phyloP scores from a whole-genome alignment of 2,888 invertebrate genomes.

The Drosophila cracens region DNA sequence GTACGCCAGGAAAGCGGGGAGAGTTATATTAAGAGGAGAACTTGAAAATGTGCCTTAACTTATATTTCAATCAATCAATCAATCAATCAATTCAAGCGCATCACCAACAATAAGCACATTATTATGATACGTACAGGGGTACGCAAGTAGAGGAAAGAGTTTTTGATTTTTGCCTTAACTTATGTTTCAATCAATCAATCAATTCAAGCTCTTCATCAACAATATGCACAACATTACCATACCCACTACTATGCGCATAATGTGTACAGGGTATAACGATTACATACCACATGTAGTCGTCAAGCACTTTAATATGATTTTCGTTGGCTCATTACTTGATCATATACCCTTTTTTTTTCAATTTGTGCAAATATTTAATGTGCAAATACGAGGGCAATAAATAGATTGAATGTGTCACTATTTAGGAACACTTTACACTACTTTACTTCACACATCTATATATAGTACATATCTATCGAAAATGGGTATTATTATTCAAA shows the following conservation, averaged over 20 bases:
- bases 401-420: conserved; percentile 12
- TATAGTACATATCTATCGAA: conserved; percentile 5
- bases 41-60: background rate
- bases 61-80: background rate
- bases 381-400: conserved; percentile 47
- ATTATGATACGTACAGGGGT: background rate
- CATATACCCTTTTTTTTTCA: conserved; percentile 15
- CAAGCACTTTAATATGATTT: conserved; percentile 39
- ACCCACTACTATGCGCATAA: background rate
- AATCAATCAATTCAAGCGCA: too few species aligned
- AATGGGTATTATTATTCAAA: conserved; percentile 30
- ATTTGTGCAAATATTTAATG: conserved; percentile 58
- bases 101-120: too few species aligned
- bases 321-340: conserved; percentile 43
- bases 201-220: background rate
- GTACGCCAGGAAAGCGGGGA: background rate
- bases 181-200: background rate
- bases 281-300: conserved; percentile 26
- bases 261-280: conserved; percentile 14
- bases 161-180: too few species aligned
- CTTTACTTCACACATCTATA: conserved; percentile 1
- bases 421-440: conserved; percentile 10
- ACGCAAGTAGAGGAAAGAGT: too few species aligned
- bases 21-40: background rate
- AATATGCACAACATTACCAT: background rate